phyloP scores from a whole-genome alignment of 2,113 vertebrate genomes.

The Cephalopterus ornatus region DNA sequence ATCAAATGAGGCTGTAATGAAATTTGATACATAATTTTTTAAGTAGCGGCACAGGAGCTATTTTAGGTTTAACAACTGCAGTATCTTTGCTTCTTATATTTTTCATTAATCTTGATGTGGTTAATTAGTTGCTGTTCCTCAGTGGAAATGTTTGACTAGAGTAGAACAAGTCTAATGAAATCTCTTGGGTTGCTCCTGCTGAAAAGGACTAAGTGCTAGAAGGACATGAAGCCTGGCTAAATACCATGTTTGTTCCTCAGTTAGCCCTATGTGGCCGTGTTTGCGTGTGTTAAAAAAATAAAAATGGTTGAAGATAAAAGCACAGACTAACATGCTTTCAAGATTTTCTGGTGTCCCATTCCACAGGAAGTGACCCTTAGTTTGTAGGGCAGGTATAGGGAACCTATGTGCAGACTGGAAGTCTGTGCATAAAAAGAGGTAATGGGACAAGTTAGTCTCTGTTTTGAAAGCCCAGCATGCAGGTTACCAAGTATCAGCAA shows the following conservation, averaged over 20 bases:
- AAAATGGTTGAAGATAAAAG: background rate
- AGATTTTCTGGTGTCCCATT: background rate
- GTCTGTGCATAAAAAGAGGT: background rate
- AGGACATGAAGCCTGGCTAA: background rate
- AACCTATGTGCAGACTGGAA: background rate
- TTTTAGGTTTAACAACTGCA: conserved; percentile 13
- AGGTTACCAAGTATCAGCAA: background rate
- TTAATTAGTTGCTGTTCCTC: conserved; percentile 58
- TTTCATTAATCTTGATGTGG: conserved; percentile 54
- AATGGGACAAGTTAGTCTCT: background rate
- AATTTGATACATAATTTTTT: conserved; percentile 20
- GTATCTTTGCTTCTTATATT: conserved; percentile 23
- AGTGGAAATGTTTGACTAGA: conserved; percentile 26
- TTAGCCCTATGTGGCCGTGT: background rate
- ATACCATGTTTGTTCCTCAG: background rate
- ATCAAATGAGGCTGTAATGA: conserved; percentile 19
- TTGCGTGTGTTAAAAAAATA: background rate
- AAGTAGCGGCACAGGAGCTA: background rate
- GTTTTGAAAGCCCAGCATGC: background rate
- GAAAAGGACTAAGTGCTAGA: background rate
- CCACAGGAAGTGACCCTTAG: background rate
- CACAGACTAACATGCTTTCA: background rate
- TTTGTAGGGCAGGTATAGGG: background rate
- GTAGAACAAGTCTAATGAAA: conserved; percentile 33
- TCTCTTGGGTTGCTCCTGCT: background rate